These are phyloP conservation scores for Phymastichus coffea DNA, from an alignment of 1,140 invertebrate genomes.

Conservation along the genomic window DNA sequence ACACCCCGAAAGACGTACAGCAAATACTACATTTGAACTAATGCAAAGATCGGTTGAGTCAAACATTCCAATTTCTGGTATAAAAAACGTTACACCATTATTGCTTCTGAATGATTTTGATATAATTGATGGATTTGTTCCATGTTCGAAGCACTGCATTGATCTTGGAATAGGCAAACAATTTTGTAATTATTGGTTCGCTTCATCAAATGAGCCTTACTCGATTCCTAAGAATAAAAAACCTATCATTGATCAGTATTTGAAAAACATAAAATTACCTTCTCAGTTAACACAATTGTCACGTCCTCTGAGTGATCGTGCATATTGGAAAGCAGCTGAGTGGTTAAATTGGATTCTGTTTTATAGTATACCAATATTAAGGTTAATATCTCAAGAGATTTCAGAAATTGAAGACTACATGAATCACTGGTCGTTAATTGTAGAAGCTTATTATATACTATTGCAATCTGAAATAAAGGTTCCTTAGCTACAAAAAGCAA, in stretches of 20 bases:
- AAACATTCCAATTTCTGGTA: background rate
- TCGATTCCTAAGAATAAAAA: background rate
- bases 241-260: background rate
- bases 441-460: conserved; percentile 12
- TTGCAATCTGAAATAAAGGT: background rate
- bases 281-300: conserved; percentile 18
- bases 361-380: conserved; percentile 23
- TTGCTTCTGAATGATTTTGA: background rate
- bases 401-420: conserved; percentile 10
- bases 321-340: conserved; percentile 23
- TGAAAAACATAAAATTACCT: conserved; percentile 17
- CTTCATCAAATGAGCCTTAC: background rate
- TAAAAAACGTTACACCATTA: background rate
- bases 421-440: conserved; percentile 16
- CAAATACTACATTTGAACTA: background rate
- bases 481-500: background rate
- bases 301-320: background rate
- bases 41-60: background rate
- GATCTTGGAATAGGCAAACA: background rate
- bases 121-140: conserved; percentile 9
- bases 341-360: conserved; percentile 26
- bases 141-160: background rate
- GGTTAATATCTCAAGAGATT: background rate
- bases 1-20: too few relatives aligned
- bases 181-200: conserved; percentile 8